Evolutionary conservation across 2,797 vertebrate genomes (phyloP), one percentile per base, ranked within the genome.

Genomic region (Hafferia zeledoni): DNA sequence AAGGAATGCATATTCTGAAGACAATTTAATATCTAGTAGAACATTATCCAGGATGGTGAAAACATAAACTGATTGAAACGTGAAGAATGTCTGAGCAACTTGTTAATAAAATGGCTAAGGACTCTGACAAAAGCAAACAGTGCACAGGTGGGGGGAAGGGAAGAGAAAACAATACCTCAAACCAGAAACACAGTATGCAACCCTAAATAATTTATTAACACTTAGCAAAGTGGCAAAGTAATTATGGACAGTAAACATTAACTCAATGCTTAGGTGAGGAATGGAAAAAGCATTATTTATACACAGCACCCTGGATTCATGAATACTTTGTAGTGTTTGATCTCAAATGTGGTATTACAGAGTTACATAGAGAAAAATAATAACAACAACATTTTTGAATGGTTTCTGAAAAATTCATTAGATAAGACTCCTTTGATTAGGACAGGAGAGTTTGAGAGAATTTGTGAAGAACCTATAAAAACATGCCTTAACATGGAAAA

Each of bases 181-280:
- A 75, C 24, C n/a, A 89, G 92, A 94, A 91, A 86, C 65, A 71
- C 59, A 55, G 49, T 55, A 57, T 41, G 55, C 6, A 4, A 78
- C 30, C 56, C 49, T 93, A 49, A 86, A 91, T 93, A 81, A 83
- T 92, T 82, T 49, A 83, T 71, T 88, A 87, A 53, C 72, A 64
- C 81, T 89, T 92, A 85, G 71, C 13, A 64, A 80, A 85, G 17
- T 47, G 22, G 85, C 57, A 86, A 30, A 71, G 56, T 74, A 68
- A 60, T 79, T 69, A 80, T 4, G 60, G 84, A 56, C 68, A 91
- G 71, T 24, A 93, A 93, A 87, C 31, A 78, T 83, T 71, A 92
- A 80, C 44, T 85, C 71, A 85, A 3, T 44, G 50, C 47, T 81
- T 65, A 47, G 57, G 15, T 1, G 6, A 81, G 53, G 72, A 88